Conservation (phyloP, 1,140 invertebrate genomes). For the Drosophila tristis region DNA sequence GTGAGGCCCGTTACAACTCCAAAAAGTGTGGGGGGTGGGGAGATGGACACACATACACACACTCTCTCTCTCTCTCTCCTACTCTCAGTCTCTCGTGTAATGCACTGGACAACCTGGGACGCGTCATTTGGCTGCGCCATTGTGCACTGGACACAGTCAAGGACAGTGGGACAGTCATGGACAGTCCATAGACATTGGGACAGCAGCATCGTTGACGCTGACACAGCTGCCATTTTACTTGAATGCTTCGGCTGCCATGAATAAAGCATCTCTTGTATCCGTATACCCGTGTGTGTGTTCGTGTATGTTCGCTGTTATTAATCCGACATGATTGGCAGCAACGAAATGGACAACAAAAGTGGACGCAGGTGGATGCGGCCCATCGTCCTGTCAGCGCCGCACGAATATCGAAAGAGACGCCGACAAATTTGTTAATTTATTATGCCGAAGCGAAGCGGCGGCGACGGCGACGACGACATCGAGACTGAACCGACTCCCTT, state of each 20-base stretch:
- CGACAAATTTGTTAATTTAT: slow-evolving; percentile 83
- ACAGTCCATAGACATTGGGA: slow-evolving; percentile 5
- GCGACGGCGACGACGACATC: slow-evolving; percentile 32
- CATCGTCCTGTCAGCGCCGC: slow-evolving; percentile 65
- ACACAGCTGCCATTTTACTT: slow-evolving; percentile 72
- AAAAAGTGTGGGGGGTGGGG: background rate
- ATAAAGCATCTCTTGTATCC: slow-evolving; percentile 61
- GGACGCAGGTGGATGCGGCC: slow-evolving; percentile 72
- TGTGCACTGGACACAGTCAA: slow-evolving; percentile 12
- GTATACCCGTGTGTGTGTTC: background rate
- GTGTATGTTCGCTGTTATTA: slow-evolving; percentile 62
- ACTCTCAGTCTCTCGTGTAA: slow-evolving; percentile 44
- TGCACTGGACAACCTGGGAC: slow-evolving; percentile 72
- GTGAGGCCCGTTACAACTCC: background rate
- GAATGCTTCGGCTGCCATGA: slow-evolving; percentile 70
- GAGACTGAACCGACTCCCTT: slow-evolving; percentile 42
- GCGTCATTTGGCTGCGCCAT: slow-evolving; percentile 70
- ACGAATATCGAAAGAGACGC: slow-evolving; percentile 67
- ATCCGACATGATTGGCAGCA: slow-evolving; percentile 81
- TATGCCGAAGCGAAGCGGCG: slow-evolving; percentile 60
- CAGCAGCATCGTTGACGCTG: slow-evolving; percentile 25
- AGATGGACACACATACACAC: background rate
- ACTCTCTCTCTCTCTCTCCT: background rate
- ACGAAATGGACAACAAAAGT: slow-evolving; percentile 65
- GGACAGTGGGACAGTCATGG: background rate